Evolutionary conservation across 1,140 invertebrate genomes (phyloP), one percentile per base, ranked within the genome.

Genomic region (Lutraria rhynchaena): DNA sequence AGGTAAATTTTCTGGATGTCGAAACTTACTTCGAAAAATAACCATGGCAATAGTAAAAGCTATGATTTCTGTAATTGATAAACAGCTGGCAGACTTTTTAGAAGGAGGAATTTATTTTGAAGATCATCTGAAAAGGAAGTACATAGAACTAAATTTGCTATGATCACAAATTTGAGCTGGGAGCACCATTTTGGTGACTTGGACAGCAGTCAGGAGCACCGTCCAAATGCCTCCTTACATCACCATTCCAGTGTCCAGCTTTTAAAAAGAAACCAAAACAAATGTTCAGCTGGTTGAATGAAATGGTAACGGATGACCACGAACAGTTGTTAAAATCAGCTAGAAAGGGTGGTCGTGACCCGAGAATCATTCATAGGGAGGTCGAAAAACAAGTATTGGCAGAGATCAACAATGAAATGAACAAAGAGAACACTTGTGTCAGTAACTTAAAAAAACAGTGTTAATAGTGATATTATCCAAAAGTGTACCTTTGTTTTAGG

Each of bases 141-240:
- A 29, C n/a, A 35, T 13, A 57, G 70, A 49, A 74, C 55, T 9
- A 22, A 17, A 5, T 74, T 58, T 37, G 70, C 70, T 15, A 19
- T 9, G 0, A 11, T 51, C n/a, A 70, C 46, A 5, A 70, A 70
- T 44, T 27, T 53, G 9, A 3, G 51, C 13, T 74, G 53, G 24
- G 70, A 74, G 35, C 53, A 74, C 27, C 70, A 74, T 31, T 71
- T 71, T 71, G 69, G 69, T 29, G 69, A 71, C 31, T 29, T 71
- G 17, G 69, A 71, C 35, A 74, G 70, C 24, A 37, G 22, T 11
- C 46, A 71, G 9, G 17, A 27, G n/a, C 9, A 44, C 9, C 22
- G 69, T 19, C 69, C 69, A 11, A 51, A 71, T 55, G 46, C 69
- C 13, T 22, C 17, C 29, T 13, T 53, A 17, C 69, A 71, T 1